A percentile compares a stretch with the other conserved stretches of the same genome.
These are phyloP conservation scores for Kradibia gibbosae DNA, from an alignment of 1,140 invertebrate species.

Conservation along the genomic window DNA sequence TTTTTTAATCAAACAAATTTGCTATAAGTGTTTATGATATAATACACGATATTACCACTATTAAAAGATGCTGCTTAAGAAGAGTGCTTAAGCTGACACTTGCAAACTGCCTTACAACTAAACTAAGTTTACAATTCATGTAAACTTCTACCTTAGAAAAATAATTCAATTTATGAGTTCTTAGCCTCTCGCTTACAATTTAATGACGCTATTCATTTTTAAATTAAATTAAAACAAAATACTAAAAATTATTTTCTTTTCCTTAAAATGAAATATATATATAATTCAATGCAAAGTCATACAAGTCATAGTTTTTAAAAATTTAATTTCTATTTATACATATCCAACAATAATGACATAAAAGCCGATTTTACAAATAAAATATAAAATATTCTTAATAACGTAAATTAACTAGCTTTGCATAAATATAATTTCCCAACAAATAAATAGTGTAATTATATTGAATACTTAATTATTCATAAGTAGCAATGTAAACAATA, in stretches of 20 bases:
- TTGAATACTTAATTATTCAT: no score
- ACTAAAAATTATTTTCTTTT: constrained; percentile 6
- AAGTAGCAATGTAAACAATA: no score
- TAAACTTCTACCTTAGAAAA: not conserved
- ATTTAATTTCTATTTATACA: not conserved
- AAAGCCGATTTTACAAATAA: no score
- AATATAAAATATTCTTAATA: no score
- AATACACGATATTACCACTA: not conserved
- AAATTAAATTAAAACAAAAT: not conserved
- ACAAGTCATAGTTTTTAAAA: not conserved
- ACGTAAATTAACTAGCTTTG: no score
- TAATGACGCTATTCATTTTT: not conserved
- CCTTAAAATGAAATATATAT: not conserved
- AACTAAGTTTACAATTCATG: not conserved
- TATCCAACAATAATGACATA: no score
- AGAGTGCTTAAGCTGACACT: not conserved
- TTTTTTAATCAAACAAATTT: no score
- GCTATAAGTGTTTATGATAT: not conserved
- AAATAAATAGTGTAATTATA: no score
- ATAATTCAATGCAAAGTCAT: no score
- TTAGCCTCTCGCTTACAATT: not conserved
- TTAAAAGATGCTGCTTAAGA: not conserved
- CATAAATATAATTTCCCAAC: no score
- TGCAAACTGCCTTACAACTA: not conserved
- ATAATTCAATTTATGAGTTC: constrained; percentile 6